Base-by-base conservation (phyloP, 2,113 vertebrate genomes). In the Apistogramma diplotaenia region DNA sequence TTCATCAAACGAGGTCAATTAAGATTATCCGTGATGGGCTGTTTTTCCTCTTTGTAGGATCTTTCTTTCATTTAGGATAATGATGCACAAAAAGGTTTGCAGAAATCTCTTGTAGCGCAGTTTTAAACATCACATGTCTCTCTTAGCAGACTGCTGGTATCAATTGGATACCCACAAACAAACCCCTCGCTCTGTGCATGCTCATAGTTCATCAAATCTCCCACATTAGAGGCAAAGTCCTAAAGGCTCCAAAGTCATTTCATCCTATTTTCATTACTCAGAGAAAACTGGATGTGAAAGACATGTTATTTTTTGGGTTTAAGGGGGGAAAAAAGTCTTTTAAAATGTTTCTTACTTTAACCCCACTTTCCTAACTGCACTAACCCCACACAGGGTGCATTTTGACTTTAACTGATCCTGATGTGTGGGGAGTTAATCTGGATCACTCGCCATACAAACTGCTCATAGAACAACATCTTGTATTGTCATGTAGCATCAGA, bases 401-500 rank as follows among this genome's bases (percentile, higher is more conserved):
- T 92, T 85, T 92, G 91, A 95, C 83, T 92, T 81, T 91, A 93
- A 94, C 59, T 19, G 72, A 80, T 87, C 61, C 79, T 91, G 93
- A 95, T 89, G 79, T 89, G 88, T 84, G 61, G 87, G 87, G 88
- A 87, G 82, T 91, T 93, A 90, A 93, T 94, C 89, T 88, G 83
- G 86, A 85, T 90, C 87, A 79, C 82, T 82, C 81, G 83, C 75
- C 43, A 35, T 85, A 61, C 85, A 79, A 87, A 91, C 80, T 86
- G 84, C 87, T 83, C 88, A 80, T 87, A 92, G 91, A 95, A 90
- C 87, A 92, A 94, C 95, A 93, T 89, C 62, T 92, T 88, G 90
- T 88, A 90, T 91, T 95, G 91, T 95, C 93, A 94, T 84, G 85
- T 89, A 92, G 75, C 49, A 94, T 95, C 87, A 93, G 71, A 92